A percentile compares a stretch with the other conserved stretches of the same genome.
Evolutionary conservation across 2,113 vertebrate species (phyloP).

Genomic region (Hippoglossus stenolepis): DNA sequence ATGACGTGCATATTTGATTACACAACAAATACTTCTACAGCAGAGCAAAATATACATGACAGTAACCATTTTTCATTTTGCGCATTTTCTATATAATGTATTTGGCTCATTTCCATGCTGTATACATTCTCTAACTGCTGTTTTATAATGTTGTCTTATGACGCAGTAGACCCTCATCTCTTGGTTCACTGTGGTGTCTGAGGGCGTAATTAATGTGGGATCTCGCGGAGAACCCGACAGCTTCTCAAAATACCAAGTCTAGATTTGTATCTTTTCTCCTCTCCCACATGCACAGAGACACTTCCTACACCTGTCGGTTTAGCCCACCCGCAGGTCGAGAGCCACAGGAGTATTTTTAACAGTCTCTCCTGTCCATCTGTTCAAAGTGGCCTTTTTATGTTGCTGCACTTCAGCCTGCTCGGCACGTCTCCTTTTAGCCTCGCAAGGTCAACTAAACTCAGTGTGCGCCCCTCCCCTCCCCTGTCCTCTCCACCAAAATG

Average conservation of each 20-base stretch:
- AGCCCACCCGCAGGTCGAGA: slow-evolving; percentile 49
- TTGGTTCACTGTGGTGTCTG: neutral
- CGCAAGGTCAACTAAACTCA: slow-evolving; percentile 45
- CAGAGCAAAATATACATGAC: neutral
- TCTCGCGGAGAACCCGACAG: neutral
- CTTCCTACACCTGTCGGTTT: slow-evolving; percentile 74
- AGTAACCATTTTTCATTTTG: neutral
- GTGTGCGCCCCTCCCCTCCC: neutral
- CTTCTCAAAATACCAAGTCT: neutral
- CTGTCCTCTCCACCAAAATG: slow-evolving; percentile 35
- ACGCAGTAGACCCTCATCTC: neutral
- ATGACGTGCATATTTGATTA: neutral
- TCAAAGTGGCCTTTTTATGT: slow-evolving; percentile 59
- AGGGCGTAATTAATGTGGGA: slow-evolving; percentile 6
- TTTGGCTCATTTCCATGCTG: neutral
- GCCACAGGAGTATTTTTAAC: slow-evolving; percentile 78
- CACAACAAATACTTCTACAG: neutral
- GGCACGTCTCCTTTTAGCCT: slow-evolving; percentile 69
- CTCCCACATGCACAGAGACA: neutral
- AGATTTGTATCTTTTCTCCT: slow-evolving; percentile 15
- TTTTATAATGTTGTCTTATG: neutral
- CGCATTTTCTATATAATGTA: neutral
- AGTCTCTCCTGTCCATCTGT: slow-evolving; percentile 66
- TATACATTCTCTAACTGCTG: neutral
- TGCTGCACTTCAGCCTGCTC: slow-evolving; percentile 51